phyloP scores from a whole-genome alignment of 2,113 vertebrate genomes.

The Crypturellus undulatus region DNA sequence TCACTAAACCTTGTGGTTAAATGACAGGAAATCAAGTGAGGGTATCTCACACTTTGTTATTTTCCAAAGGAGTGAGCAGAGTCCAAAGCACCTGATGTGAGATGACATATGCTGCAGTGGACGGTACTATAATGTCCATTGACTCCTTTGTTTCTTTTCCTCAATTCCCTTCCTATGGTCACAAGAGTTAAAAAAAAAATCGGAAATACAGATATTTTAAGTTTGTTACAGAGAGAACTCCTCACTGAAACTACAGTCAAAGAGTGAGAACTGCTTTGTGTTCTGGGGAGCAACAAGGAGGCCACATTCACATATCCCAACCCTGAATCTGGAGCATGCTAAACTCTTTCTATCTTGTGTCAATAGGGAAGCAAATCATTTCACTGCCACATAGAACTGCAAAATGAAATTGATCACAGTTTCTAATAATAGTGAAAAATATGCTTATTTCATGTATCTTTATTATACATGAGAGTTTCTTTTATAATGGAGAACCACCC shows the following conservation, averaged over 20 bases:
- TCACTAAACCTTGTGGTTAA: not conserved
- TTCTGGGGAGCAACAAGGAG: not conserved
- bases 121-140: not conserved
- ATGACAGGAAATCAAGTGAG: not conserved
- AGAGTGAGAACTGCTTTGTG: not conserved
- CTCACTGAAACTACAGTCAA: not conserved
- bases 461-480: not conserved
- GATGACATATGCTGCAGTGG: not conserved
- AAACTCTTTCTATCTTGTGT: not conserved
- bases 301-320: not conserved
- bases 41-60: not conserved
- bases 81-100: not conserved
- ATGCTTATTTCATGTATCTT: not conserved
- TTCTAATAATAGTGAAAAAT: not conserved
- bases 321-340: not conserved
- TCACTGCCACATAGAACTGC: not conserved
- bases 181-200: not conserved
- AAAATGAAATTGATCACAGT: not conserved
- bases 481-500: not conserved
- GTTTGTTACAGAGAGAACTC: not conserved
- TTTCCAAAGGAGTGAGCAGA: not conserved
- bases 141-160: not conserved
- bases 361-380: not conserved
- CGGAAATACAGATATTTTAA: not conserved
- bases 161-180: not conserved